Evolutionary conservation across 2,888 invertebrate species (phyloP).

Genomic region (Trichopoda pennipes): DNA sequence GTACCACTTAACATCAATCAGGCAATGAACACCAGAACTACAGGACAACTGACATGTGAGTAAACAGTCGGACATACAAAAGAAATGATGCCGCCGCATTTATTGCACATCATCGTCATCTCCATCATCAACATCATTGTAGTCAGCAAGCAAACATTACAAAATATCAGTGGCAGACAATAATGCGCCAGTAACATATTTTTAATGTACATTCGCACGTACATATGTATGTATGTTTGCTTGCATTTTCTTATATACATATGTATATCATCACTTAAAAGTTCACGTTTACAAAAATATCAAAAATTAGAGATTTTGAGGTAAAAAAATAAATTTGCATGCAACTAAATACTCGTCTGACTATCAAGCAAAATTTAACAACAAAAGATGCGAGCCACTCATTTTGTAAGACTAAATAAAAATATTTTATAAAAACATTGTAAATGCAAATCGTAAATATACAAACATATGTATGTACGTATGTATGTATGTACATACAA

Average conservation of each 20-base stretch:
- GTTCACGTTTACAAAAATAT: background rate
- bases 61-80: conserved; percentile 71
- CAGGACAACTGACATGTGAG: conserved; percentile 78
- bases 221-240: background rate
- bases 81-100: conserved; percentile 66
- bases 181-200: conserved; percentile 59
- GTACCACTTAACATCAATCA: conserved; percentile 78
- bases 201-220: background rate
- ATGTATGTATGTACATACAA: too few relatives aligned
- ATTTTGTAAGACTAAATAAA: too few relatives aligned
- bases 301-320: too few relatives aligned
- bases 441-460: too few relatives aligned
- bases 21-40: conserved; percentile 75
- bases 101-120: conserved; percentile 64
- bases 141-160: conserved; percentile 37
- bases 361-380: too few relatives aligned
- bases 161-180: conserved; percentile 64
- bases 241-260: too few relatives aligned
- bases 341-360: too few relatives aligned
- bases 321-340: too few relatives aligned
- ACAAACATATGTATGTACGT: too few relatives aligned
- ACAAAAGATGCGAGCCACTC: too few relatives aligned
- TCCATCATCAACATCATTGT: conserved; percentile 53
- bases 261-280: background rate
- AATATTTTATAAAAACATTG: too few relatives aligned